Evolutionary conservation across 2,113 vertebrate genomes (phyloP).

Genomic region (Toxotes chatareus): DNA sequence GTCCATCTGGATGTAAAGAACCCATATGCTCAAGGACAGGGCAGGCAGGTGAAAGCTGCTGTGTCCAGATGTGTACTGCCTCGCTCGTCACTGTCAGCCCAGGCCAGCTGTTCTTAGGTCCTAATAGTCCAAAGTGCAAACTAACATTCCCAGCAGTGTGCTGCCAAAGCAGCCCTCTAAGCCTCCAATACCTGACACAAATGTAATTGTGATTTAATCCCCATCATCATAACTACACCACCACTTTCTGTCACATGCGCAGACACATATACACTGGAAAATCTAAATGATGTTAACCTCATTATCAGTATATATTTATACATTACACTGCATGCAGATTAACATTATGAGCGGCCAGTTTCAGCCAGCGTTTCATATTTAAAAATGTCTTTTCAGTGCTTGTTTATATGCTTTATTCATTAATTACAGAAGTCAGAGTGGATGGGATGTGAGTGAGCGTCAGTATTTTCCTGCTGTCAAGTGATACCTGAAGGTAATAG

Average conservation of each 20-base stretch:
- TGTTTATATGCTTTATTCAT: neutral
- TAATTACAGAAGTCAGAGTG: neutral
- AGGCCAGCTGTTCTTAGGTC: constrained; percentile 65
- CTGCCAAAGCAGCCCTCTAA: constrained; percentile 68
- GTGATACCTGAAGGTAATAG: constrained; percentile 92
- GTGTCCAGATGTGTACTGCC: constrained; percentile 65
- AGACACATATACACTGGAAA: neutral
- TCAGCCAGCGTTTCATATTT: neutral
- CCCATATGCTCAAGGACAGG: constrained; percentile 53
- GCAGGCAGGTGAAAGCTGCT: constrained; percentile 63
- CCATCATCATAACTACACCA: constrained; percentile 21
- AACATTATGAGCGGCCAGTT: neutral
- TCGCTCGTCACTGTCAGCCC: constrained; percentile 36
- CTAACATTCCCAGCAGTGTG: constrained; percentile 46
- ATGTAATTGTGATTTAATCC: constrained; percentile 82
- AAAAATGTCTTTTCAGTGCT: neutral
- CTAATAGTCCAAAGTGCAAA: constrained; percentile 74
- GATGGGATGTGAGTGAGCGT: neutral
- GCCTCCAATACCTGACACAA: constrained; percentile 72
- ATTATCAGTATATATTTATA: constrained; percentile 13
- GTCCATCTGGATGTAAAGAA: constrained; percentile 64
- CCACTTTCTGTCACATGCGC: constrained; percentile 29
- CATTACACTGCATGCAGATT: constrained; percentile 12
- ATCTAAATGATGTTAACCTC: constrained; percentile 16
- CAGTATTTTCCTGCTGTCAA: neutral